Percentiles rank a stretch among this genome's conserved stretches.
Conservation (phyloP, 2,797 vertebrate species). For the Mus caroli region DNA sequence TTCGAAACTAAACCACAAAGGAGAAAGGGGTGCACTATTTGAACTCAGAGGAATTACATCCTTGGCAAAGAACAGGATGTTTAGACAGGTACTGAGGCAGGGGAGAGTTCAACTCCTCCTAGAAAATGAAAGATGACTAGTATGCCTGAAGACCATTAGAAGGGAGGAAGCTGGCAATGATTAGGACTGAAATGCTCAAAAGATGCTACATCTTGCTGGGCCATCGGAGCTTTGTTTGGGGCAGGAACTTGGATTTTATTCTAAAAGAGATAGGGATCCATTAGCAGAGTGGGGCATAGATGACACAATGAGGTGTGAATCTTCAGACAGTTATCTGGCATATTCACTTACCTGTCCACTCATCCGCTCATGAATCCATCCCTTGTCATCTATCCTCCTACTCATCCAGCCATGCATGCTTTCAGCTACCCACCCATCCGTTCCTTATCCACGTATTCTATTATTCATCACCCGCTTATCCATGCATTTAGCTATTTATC, state of each 20-base stretch:
- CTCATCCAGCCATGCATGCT: background rate
- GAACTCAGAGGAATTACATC: slow-evolving; percentile 2
- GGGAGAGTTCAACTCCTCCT: slow-evolving; percentile 23
- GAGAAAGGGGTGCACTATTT: background rate
- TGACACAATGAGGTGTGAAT: background rate
- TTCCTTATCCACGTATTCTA: too few relatives aligned
- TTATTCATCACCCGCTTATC: background rate
- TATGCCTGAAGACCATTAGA: background rate
- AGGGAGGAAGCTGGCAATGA: background rate
- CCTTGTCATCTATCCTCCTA: background rate
- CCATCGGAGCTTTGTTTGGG: background rate
- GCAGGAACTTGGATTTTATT: slow-evolving; percentile 8
- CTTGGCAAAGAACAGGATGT: slow-evolving; percentile 48
- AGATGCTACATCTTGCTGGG: background rate
- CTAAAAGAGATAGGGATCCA: background rate
- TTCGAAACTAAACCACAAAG: slow-evolving; percentile 16
- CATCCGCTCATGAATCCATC: background rate
- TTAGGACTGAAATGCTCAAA: background rate
- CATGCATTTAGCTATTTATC: background rate
- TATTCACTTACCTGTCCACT: background rate
- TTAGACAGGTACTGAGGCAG: slow-evolving; percentile 29
- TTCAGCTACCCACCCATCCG: background rate
- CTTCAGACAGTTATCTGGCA: background rate
- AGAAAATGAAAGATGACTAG: slow-evolving; percentile 1
- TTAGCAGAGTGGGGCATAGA: background rate